Evolutionary conservation across 2,888 invertebrate species (phyloP).

Genomic region (Sceliomorpha sp.): DNA sequence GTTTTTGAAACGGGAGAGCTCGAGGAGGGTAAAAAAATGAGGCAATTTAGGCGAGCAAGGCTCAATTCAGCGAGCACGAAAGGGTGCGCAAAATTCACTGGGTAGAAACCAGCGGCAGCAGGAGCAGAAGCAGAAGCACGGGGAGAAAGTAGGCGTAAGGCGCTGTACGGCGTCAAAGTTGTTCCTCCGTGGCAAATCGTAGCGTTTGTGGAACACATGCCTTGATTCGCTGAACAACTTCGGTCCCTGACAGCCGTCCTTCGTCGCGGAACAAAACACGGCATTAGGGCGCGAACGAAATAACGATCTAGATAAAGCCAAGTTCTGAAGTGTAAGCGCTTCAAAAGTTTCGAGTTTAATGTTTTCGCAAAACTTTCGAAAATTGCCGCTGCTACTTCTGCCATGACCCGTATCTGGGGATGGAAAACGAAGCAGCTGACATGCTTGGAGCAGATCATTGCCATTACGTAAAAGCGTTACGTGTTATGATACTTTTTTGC

Average conservation of each 20-base stretch:
- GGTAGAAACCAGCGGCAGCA: no score
- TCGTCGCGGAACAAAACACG: constrained; percentile 27
- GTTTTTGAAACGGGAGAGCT: not conserved
- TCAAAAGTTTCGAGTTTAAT: constrained; percentile 52
- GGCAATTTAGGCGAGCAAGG: constrained; percentile 26
- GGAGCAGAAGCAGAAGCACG: not conserved
- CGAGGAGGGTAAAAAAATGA: constrained; percentile 28
- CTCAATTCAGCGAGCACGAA: constrained; percentile 6
- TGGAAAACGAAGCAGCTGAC: constrained; percentile 52
- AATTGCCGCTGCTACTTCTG: constrained; percentile 27
- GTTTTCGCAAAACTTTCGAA: constrained; percentile 49
- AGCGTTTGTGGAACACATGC: constrained; percentile 12
- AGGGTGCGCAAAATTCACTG: not conserved
- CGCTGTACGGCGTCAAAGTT: constrained; percentile 8
- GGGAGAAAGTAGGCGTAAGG: not conserved
- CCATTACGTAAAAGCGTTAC: constrained; percentile 47
- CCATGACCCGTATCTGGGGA: constrained; percentile 38
- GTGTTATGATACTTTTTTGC: constrained; percentile 44
- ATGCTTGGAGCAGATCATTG: constrained; percentile 48
- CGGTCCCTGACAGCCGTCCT: constrained; percentile 18
- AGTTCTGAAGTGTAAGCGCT: constrained; percentile 49
- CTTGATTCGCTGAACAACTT: constrained; percentile 18
- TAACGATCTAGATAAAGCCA: constrained; percentile 50
- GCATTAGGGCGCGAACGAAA: constrained; percentile 42
- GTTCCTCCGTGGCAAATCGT: constrained; percentile 16